These are phyloP conservation scores for Oreochromis aureus DNA, from an alignment of 2,113 vertebrate genomes.

Conservation along the genomic window DNA sequence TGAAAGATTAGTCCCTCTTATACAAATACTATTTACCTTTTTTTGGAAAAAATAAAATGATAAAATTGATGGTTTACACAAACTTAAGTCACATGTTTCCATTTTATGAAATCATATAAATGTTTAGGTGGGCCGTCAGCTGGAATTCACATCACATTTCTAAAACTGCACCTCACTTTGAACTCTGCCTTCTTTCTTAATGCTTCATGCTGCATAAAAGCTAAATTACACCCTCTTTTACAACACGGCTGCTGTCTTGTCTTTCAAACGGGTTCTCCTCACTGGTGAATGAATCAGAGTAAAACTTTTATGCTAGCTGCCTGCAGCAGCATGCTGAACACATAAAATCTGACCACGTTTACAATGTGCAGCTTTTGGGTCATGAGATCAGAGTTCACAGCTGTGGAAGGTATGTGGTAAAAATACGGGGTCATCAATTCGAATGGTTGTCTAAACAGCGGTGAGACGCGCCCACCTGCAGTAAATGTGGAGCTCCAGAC, in stretches of 20 bases:
- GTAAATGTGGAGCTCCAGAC: neutral
- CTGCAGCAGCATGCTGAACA: neutral
- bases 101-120: neutral
- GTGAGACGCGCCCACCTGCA: rapidly evolving
- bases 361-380: neutral
- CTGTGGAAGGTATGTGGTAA: neutral
- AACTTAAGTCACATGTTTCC: neutral
- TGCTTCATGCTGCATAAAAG: neutral
- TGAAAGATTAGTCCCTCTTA: neutral
- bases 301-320: neutral
- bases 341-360: neutral
- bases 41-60: neutral
- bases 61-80: neutral
- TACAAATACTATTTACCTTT: neutral
- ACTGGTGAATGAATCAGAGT: neutral
- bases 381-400: neutral
- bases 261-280: neutral
- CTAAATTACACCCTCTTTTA: neutral
- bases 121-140: rapidly evolving
- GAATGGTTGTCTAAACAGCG: neutral
- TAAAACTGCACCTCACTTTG: neutral
- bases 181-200: neutral
- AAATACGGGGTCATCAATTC: neutral
- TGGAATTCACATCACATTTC: neutral
- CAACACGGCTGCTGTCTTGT: neutral